Conservation (phyloP, 2,888 invertebrate species). For the Dryocosmus kuriphilus region DNA sequence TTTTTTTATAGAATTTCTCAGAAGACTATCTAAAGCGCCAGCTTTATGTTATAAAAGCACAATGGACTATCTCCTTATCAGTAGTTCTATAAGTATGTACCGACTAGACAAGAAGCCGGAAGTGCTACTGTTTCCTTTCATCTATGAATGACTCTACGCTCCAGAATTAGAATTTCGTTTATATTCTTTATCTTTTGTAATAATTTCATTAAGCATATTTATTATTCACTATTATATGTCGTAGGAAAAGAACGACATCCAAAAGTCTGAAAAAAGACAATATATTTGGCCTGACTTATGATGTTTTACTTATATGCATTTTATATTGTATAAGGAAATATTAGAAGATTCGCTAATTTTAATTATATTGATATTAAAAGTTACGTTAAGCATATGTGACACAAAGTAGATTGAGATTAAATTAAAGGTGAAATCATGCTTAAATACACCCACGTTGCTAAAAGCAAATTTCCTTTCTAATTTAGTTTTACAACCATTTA, state of each 20-base stretch:
- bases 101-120: background rate
- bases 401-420: background rate
- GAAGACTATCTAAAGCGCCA: background rate
- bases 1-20: background rate
- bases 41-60: background rate
- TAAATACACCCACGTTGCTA: conserved; percentile 25
- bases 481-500: conserved; percentile 27
- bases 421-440: background rate
- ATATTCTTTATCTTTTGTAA: too few species aligned
- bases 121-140: background rate
- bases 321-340: too few species aligned
- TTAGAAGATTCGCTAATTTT: background rate
- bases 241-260: too few species aligned
- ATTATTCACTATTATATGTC: too few species aligned
- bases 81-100: background rate
- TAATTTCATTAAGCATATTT: too few species aligned
- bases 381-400: background rate
- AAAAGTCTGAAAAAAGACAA: too few species aligned
- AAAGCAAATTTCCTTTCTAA: conserved; percentile 47
- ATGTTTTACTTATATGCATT: too few species aligned
- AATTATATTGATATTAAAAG: background rate
- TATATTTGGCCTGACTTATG: too few species aligned
- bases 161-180: background rate
- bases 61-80: background rate
- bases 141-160: too few species aligned